These are phyloP conservation scores for Drosophila koepferae DNA, from an alignment of 2,888 invertebrate genomes.

Conservation along the genomic window DNA sequence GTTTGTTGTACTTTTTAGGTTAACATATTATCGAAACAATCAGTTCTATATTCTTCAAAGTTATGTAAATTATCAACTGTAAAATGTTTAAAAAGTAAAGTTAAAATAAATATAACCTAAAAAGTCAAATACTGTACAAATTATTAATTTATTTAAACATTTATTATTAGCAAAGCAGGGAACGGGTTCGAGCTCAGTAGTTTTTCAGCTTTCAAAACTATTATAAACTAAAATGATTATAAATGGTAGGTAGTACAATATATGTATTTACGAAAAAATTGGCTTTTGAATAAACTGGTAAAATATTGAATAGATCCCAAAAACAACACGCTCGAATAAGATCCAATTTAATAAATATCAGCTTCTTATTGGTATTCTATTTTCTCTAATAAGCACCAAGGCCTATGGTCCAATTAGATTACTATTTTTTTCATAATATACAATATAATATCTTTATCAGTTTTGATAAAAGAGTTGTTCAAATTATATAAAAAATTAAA, in stretches of 20 bases:
- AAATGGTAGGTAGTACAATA: too few species aligned
- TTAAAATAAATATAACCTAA: conserved; percentile 78
- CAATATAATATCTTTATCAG: too few species aligned
- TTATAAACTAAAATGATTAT: too few species aligned
- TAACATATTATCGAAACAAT: conserved; percentile 41
- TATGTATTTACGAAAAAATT: too few species aligned
- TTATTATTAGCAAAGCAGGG: too few species aligned
- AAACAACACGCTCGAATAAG: not conserved
- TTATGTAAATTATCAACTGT: conserved; percentile 72
- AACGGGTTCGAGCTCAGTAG: not conserved
- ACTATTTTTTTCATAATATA: too few species aligned
- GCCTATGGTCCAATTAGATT: too few species aligned
- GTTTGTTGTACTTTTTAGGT: conserved; percentile 78
- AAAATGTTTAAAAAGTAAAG: conserved; percentile 58
- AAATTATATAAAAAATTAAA: too few species aligned
- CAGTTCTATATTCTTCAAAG: conserved; percentile 56
- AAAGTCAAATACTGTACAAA: conserved; percentile 43
- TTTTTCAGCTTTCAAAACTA: not conserved
- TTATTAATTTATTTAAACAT: not conserved
- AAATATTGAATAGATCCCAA: not conserved
- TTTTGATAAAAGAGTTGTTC: too few species aligned
- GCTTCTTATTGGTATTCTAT: not conserved
- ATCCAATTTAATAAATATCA: too few species aligned
- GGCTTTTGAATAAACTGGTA: too few species aligned
- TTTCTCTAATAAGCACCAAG: too few species aligned